A percentile compares a stretch with the other conserved stretches of the same genome.
These are phyloP conservation scores for Epinotia nisella DNA, from an alignment of 2,888 invertebrate genomes.

Conservation along the genomic window DNA sequence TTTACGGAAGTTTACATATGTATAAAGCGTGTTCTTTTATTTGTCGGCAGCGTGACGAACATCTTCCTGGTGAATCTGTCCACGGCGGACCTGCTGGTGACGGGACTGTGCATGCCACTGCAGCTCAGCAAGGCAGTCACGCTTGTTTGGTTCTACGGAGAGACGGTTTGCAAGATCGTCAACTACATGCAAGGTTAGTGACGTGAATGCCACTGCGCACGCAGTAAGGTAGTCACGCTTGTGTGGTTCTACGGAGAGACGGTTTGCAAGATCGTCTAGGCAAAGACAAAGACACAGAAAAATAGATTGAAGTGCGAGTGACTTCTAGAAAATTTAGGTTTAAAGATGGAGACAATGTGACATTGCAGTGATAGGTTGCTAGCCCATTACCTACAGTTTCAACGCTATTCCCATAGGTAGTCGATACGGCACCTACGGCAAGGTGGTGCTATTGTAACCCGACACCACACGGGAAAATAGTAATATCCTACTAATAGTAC, in stretches of 20 bases:
- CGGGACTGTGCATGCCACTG: constrained; percentile 89
- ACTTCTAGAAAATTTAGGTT: too few species aligned
- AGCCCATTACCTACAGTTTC: too few species aligned
- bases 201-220: constrained; percentile 87
- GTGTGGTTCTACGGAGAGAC: constrained; percentile 90
- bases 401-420: too few species aligned
- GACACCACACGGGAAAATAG: too few species aligned
- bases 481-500: too few species aligned
- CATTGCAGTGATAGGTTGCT: too few species aligned
- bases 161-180: constrained; percentile 89
- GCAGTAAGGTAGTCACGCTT: constrained; percentile 88
- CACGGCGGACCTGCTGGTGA: constrained; percentile 89
- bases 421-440: too few species aligned
- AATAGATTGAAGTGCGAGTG: too few species aligned
- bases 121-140: constrained; percentile 89
- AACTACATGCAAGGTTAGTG: constrained; percentile 80
- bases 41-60: constrained; percentile 88
- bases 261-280: constrained; percentile 89
- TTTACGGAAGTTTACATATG: too few species aligned
- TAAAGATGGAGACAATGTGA: too few species aligned
- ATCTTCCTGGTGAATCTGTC: constrained; percentile 90
- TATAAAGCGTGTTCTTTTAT: constrained; percentile 33
- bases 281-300: too few species aligned
- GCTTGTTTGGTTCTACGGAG: constrained; percentile 89
- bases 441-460: too few species aligned